Conservation (phyloP, 2,797 vertebrate species). For the Propithecus perrieri region DNA sequence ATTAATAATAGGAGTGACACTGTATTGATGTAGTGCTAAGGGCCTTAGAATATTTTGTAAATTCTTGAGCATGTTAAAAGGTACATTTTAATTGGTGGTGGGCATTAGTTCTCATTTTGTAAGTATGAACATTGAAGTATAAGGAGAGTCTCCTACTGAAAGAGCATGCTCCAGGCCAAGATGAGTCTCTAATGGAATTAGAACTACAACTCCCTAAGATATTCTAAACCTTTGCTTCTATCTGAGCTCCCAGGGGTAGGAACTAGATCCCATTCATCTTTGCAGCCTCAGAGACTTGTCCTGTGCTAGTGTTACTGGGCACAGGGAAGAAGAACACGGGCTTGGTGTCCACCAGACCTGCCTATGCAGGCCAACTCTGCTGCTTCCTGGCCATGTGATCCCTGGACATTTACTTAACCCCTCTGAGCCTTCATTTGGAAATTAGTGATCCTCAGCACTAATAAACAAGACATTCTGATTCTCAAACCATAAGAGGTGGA, state of each 20-base stretch:
- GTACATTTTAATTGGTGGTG: conserved; percentile 35
- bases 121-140: neutral
- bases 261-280: neutral
- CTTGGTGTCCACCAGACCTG: neutral
- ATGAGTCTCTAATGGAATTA: neutral
- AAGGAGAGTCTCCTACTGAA: neutral
- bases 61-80: conserved; percentile 15
- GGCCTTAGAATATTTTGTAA: conserved; percentile 19
- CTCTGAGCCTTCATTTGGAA: neutral
- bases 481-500: neutral
- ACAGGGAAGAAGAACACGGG: neutral
- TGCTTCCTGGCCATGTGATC: neutral
- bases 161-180: neutral
- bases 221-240: conserved; percentile 17
- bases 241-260: neutral
- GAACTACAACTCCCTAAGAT: neutral
- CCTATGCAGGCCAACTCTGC: neutral
- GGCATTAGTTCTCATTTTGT: neutral
- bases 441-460: neutral
- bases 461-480: conserved; percentile 8
- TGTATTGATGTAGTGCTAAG: conserved; percentile 31
- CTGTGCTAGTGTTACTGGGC: neutral
- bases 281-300: neutral
- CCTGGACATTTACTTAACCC: neutral
- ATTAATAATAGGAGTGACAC: neutral